Percentiles rank a stretch among this genome's conserved stretches.
Evolutionary conservation across 1,140 invertebrate species (phyloP).

Genomic region (Drosophila nebulosa): DNA sequence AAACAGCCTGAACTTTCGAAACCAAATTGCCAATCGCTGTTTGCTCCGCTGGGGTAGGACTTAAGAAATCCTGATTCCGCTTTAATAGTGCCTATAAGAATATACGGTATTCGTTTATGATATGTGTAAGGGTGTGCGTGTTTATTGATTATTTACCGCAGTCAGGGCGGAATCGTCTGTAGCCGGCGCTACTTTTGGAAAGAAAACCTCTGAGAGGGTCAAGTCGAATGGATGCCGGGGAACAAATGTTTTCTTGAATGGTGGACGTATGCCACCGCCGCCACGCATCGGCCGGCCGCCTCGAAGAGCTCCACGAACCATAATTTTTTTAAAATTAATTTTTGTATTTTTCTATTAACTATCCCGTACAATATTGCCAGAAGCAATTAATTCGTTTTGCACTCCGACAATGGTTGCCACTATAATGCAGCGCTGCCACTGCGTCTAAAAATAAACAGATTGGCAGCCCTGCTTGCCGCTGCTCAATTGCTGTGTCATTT

Average conservation of each 20-base stretch:
- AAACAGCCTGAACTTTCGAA: slow-evolving; percentile 94
- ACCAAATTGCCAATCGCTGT: slow-evolving; percentile 94
- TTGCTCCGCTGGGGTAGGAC: slow-evolving; percentile 93
- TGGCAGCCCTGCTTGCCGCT: neutral
- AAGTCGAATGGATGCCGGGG: slow-evolving; percentile 95
- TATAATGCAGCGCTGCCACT: no score
- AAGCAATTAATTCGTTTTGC: neutral
- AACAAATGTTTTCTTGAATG: slow-evolving; percentile 87
- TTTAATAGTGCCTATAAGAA: slow-evolving; percentile 89
- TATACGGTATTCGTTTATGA: slow-evolving; percentile 21
- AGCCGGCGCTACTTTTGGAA: slow-evolving; percentile 91
- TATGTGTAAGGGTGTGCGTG: neutral
- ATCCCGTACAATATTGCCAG: slow-evolving; percentile 21
- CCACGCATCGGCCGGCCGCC: slow-evolving; percentile 87
- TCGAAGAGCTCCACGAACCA: slow-evolving; percentile 77
- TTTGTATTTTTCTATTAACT: slow-evolving; percentile 28
- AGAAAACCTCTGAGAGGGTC: slow-evolving; percentile 90
- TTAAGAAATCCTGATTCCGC: slow-evolving; percentile 91
- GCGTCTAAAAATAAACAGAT: neutral
- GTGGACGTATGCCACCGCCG: slow-evolving; percentile 85
- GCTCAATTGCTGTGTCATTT: slow-evolving; percentile 68
- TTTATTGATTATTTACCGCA: slow-evolving; percentile 83
- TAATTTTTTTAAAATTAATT: slow-evolving; percentile 68
- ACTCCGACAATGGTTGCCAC: no score
- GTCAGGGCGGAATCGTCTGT: slow-evolving; percentile 92